These are phyloP conservation scores for Orius insidiosus DNA, from an alignment of 1,140 invertebrate genomes.

Conservation along the genomic window DNA sequence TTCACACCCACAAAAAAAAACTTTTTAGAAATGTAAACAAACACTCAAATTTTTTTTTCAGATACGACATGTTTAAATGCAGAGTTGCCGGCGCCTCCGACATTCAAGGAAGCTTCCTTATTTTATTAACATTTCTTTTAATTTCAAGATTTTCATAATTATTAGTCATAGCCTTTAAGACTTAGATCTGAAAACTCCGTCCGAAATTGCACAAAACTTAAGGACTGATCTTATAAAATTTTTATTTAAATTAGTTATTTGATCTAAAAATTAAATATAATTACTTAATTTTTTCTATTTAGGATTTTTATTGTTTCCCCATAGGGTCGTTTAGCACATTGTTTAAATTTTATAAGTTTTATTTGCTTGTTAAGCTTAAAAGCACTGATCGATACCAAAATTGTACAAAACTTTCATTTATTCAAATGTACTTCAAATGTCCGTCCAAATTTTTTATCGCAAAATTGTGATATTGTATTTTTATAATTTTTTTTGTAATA, in stretches of 20 bases:
- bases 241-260: neutral
- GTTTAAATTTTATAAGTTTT: too few relatives aligned
- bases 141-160: neutral
- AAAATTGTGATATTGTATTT: too few relatives aligned
- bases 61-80: constrained; percentile 80
- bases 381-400: too few relatives aligned
- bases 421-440: too few relatives aligned
- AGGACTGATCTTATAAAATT: neutral
- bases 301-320: too few relatives aligned
- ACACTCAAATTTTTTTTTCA: constrained; percentile 23
- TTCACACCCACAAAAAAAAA: neutral
- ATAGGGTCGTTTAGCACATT: too few relatives aligned
- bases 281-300: too few relatives aligned
- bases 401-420: too few relatives aligned
- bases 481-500: too few relatives aligned
- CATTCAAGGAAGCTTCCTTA: constrained; percentile 33
- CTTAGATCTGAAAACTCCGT: neutral
- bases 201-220: neutral
- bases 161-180: neutral
- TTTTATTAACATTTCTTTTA: constrained; percentile 15
- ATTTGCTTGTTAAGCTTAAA: too few relatives aligned
- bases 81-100: constrained; percentile 63
- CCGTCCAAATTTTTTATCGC: too few relatives aligned
- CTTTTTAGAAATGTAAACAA: neutral
- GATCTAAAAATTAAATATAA: neutral